These are phyloP conservation scores for Cheirogaleus medius DNA, from an alignment of 2,113 vertebrate genomes.

Conservation along the genomic window DNA sequence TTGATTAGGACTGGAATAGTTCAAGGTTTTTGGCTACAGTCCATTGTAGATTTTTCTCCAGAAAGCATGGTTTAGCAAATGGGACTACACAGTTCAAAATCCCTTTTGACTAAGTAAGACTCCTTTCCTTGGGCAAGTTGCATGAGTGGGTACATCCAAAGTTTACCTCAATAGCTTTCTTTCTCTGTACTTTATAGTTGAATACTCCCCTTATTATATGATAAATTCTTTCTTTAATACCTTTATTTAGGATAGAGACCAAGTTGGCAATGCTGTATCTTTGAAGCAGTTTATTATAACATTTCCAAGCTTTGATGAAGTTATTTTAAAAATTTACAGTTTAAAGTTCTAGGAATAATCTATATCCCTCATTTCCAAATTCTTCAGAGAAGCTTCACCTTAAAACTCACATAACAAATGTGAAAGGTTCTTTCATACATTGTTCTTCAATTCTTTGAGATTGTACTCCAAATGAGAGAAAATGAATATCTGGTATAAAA, in stretches of 20 bases:
- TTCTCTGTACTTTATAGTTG: neutral
- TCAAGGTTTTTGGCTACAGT: neutral
- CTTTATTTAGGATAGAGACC: neutral
- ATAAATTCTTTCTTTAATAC: neutral
- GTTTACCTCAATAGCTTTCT: neutral
- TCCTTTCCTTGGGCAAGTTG: neutral
- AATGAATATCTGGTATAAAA: neutral
- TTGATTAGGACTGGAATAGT: neutral
- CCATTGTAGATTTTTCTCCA: neutral
- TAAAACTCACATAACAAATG: neutral
- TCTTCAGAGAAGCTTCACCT: neutral
- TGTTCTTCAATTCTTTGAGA: neutral
- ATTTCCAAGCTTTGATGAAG: neutral
- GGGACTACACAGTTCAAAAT: neutral
- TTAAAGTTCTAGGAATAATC: neutral
- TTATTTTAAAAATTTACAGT: neutral
- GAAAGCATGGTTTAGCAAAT: neutral
- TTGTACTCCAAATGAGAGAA: neutral
- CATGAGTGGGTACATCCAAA: neutral
- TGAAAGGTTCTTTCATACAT: neutral
- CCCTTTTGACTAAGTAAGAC: neutral
- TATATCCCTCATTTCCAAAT: neutral
- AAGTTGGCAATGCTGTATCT: neutral
- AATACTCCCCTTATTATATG: neutral
- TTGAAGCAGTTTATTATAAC: neutral